Evolutionary conservation across 2,113 vertebrate genomes (phyloP).

Genomic region (Daboia siamensis): DNA sequence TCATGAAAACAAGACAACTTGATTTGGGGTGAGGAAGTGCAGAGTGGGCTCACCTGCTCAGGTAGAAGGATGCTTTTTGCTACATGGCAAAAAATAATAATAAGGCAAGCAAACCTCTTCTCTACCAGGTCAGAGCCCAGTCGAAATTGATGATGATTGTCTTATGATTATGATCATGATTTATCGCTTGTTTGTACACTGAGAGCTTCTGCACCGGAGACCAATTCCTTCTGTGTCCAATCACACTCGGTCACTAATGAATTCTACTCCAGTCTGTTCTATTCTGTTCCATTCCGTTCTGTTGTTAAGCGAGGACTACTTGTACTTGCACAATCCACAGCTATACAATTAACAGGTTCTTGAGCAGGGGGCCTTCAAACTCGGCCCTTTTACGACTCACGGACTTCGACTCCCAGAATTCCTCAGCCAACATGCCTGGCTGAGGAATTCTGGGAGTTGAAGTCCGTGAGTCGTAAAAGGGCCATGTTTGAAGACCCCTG

Average conservation of each 20-base stretch:
- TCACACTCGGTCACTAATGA: background rate
- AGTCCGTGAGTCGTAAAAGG: too few species aligned
- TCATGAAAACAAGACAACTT: constrained; percentile 10
- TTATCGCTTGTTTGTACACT: background rate
- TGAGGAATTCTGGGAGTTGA: too few species aligned
- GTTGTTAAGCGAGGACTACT: too few species aligned
- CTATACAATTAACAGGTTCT: too few species aligned
- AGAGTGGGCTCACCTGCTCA: background rate
- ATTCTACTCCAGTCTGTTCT: background rate
- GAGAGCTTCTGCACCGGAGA: background rate
- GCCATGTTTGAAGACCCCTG: too few species aligned
- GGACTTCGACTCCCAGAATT: too few species aligned
- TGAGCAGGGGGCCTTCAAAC: too few species aligned
- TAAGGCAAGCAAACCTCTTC: background rate
- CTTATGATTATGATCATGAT: background rate
- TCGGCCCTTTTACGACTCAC: too few species aligned
- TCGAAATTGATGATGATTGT: background rate
- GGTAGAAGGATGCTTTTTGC: background rate
- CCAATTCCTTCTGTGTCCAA: background rate
- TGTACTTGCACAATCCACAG: too few species aligned
- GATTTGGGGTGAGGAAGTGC: background rate
- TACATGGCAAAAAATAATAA: background rate
- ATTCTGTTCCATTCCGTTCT: too few species aligned
- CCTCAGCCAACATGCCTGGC: too few species aligned
- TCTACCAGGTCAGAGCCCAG: background rate